Base-by-base conservation (phyloP, 2,113 vertebrate genomes). In the Mystacornis crossleyi region DNA sequence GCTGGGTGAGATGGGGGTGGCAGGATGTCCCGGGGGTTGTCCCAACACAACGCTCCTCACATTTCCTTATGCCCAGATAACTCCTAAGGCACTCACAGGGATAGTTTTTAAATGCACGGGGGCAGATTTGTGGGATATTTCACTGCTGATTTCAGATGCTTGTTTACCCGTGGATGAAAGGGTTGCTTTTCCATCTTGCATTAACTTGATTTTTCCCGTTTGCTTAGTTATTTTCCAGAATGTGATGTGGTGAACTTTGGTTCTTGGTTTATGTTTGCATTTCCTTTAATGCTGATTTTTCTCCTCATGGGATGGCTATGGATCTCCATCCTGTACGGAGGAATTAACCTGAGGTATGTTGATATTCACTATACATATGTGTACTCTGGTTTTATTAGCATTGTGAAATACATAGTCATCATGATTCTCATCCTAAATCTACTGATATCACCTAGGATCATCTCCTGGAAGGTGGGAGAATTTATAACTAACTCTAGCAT, bases 241-340 rank as follows among this genome's bases (percentile, higher is more conserved):
- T 99, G 99, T 69, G 99, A 99, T 72, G 93, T 99, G 66, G 98
- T 99, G 95, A 99, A 99, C 93, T 99, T 99, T 75, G 99, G 99
- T 94, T 99, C 99, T 90, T 99, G 99, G 99, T 99, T 99, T 98
- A 97, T 99, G 24, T 99, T 99, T 31, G 99, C 99, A 58, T 99
- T 99, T 97, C 99, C 99, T 10, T 98, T 99, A 92, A 99, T 99
- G 99, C 29, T 99, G 89, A 43, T 99, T 89, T 99, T 99, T 98
- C 98, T 99, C 95, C 57, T 99, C 60, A 28, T 98, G 83, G 99
- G 98, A 85, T 99, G 99, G 99, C 75, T 99, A 31, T 99, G 99
- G 99, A 99, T 99, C 64, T 96, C 99, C 17, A 99, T 99, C 83
- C 98, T 99, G 33, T 99, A 99, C 1, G 99, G 99, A n/a, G 99